Percentiles rank a stretch among this genome's conserved stretches.
These are phyloP conservation scores for Cephus pygmeus DNA, from an alignment of 2,888 invertebrate species.

Conservation along the genomic window DNA sequence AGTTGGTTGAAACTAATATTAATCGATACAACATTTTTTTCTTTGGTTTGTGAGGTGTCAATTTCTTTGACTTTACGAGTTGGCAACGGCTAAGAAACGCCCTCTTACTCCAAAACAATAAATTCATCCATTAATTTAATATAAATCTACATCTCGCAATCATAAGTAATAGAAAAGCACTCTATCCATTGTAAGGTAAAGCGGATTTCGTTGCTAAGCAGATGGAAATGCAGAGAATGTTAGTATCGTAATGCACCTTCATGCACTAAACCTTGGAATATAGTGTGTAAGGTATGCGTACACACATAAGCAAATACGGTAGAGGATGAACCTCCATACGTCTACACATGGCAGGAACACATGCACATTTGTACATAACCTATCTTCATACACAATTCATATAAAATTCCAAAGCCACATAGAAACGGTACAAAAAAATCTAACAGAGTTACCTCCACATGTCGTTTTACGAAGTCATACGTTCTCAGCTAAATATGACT, in stretches of 20 bases:
- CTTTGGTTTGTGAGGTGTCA: not conserved
- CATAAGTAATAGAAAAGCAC: conserved; percentile 27
- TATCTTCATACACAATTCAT: not conserved
- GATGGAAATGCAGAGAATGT: conserved; percentile 54
- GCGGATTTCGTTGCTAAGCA: conserved; percentile 61
- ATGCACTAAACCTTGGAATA: conserved; percentile 28
- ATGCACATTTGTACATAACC: not conserved
- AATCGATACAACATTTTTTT: not conserved
- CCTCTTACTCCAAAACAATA: not conserved
- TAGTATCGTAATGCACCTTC: conserved; percentile 53
- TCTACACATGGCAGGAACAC: not conserved
- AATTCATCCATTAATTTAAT: not conserved
- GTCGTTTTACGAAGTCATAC: conserved; percentile 40
- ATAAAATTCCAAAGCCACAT: not conserved
- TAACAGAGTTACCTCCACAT: not conserved
- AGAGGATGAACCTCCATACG: not conserved
- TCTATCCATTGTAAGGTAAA: conserved; percentile 51
- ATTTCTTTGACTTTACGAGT: not conserved
- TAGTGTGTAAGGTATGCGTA: not conserved
- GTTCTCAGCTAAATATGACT: conserved; percentile 44
- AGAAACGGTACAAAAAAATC: not conserved
- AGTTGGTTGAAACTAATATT: too few species aligned
- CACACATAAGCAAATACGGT: not conserved
- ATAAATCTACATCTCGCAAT: conserved; percentile 29
- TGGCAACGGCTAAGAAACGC: not conserved